Evolutionary conservation across 2,113 vertebrate genomes (phyloP).

Genomic region (Cyprinodon variegatus): DNA sequence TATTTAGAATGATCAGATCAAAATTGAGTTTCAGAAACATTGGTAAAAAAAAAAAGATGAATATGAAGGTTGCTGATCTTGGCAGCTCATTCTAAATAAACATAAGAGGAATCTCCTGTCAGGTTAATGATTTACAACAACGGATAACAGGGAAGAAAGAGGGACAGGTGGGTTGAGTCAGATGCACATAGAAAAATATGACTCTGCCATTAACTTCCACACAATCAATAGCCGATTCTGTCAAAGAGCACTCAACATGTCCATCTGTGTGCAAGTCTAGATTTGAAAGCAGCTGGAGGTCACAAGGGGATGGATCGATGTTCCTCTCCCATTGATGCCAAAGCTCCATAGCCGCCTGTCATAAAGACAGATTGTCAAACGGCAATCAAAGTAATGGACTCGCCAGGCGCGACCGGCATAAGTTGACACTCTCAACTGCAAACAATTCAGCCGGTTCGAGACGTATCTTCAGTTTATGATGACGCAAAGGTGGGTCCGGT

Average conservation of each 20-base stretch:
- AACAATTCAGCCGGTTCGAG: conserved; percentile 51
- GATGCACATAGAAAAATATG: conserved; percentile 72
- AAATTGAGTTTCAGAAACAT: conserved; percentile 52
- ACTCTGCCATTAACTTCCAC: conserved; percentile 72
- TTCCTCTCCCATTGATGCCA: conserved; percentile 76
- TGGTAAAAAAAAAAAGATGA: conserved; percentile 41
- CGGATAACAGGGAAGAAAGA: conserved; percentile 48
- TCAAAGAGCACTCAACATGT: conserved; percentile 74
- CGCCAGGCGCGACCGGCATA: conserved; percentile 46
- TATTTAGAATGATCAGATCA: conserved; percentile 42
- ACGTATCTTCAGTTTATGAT: conserved; percentile 65
- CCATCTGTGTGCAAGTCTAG: conserved; percentile 65
- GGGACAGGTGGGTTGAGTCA: conserved; percentile 51
- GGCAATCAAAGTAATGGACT: conserved; percentile 78
- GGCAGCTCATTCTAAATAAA: conserved; percentile 53
- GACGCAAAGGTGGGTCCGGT: conserved; percentile 29
- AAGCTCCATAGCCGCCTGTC: conserved; percentile 70
- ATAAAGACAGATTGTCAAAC: conserved; percentile 81
- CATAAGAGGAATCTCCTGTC: conserved; percentile 40
- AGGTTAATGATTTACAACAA: conserved; percentile 60
- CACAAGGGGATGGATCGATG: conserved; percentile 76
- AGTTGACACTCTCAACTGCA: conserved; percentile 54
- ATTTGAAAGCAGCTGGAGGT: conserved; percentile 78
- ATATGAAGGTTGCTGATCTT: conserved; percentile 34
- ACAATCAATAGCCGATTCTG: conserved; percentile 78